phyloP scores from a whole-genome alignment of 1,140 invertebrate genomes.

The Lepidurus arcticus region DNA sequence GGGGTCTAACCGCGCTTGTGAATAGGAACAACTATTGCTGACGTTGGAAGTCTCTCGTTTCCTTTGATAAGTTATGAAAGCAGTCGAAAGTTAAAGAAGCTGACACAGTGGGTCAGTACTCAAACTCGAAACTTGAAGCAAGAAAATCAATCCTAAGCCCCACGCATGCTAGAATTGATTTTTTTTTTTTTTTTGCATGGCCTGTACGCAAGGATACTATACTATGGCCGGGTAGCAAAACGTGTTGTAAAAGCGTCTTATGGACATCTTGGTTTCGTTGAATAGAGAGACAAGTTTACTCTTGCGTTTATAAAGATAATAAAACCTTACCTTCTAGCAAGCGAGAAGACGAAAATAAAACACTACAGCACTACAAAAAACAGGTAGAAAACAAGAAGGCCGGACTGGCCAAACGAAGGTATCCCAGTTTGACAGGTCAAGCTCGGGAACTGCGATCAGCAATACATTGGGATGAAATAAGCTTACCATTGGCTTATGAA shows the following conservation, averaged over 20 bases:
- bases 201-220: background rate
- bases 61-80: background rate
- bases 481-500: too few relatives aligned
- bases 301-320: background rate
- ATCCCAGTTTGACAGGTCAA: background rate
- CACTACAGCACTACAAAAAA: slow-evolving; percentile 16
- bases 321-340: background rate
- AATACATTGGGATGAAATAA: too few relatives aligned
- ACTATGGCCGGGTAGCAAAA: background rate
- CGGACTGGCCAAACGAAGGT: background rate
- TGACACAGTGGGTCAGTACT: background rate
- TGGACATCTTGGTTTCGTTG: too few relatives aligned
- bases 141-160: slow-evolving; percentile 7
- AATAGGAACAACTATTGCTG: too few relatives aligned
- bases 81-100: background rate
- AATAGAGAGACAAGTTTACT: too few relatives aligned
- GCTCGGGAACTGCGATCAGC: background rate
- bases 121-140: background rate
- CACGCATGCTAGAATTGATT: background rate
- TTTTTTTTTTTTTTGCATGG: background rate
- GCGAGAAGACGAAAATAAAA: slow-evolving; percentile 9
- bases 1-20: too few relatives aligned
- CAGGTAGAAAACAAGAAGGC: background rate
- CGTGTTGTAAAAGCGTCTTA: background rate
- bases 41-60: background rate